Base-by-base conservation (phyloP, 2,113 vertebrate species). In the Stegostoma tigrinum region DNA sequence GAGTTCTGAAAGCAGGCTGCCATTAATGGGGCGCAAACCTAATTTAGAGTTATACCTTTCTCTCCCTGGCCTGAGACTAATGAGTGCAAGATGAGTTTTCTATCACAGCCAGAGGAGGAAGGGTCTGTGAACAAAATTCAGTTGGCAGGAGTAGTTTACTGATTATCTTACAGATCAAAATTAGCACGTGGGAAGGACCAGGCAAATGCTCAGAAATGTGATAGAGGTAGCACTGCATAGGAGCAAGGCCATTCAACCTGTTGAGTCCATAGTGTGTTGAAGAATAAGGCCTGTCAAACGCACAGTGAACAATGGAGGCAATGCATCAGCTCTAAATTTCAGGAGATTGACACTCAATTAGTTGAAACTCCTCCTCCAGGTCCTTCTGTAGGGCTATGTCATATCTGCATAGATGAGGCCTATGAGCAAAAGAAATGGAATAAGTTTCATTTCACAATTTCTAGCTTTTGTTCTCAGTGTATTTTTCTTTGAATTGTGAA, bases 381-480 rank as follows among this genome's bases (percentile, higher is more conserved):
- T 99, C 98, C 97, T 99, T 99, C 95, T 87, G 96, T 97, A 99
- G 97, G 80, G 99, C 97, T 1, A 99, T 96, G 97, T 99, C 98
- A 7, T 98, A 99, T 0, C 98, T 97, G 96, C 99, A 99, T 97
- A 99, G 96, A 4, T 97, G 96, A 0, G 98, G 97, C 96, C 99
- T 99, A 97, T 34, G 2, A 80, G 95, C 45, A 86, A 17, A 96
- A 0, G 30, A 83, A 42, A 42, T 83, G 2, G 38, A 80, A 5
- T 72, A 27, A 30, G 72, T 75, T 75, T 75, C n/a, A 75, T 75
- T n/a, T 75, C 27, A 0, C 70, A 75, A 3, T 34, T 75, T 75
- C 34, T 75, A 27, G 12, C 30, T n/a, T 12, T 8, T 75, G 7
- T 34, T 34, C 72, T 34, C 1, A 14, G 34, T 75, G 30, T 5